phyloP scores from a whole-genome alignment of 2,113 vertebrate species.

The Macquaria ambigua region DNA sequence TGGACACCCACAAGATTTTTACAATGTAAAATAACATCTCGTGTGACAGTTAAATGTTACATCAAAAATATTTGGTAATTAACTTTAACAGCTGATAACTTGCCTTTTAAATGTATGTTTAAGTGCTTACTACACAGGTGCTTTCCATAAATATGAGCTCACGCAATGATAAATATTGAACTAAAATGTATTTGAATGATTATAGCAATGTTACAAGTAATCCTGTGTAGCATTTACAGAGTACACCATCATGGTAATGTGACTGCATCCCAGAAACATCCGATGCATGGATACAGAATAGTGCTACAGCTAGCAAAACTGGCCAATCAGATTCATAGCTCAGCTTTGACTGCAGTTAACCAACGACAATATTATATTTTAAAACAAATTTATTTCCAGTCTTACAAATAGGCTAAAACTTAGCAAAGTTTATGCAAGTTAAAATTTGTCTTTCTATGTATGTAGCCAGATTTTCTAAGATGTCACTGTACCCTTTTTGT shows the following conservation, averaged over 20 bases:
- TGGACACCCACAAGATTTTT: slow-evolving; percentile 9
- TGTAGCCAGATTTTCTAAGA: not conserved
- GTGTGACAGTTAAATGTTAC: not conserved
- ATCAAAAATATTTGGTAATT: not conserved
- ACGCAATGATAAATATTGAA: not conserved
- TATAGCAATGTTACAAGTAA: not conserved
- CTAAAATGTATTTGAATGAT: not conserved
- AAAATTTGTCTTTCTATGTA: not conserved
- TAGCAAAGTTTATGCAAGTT: not conserved
- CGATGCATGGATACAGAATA: not conserved
- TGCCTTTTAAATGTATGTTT: not conserved
- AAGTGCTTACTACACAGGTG: not conserved
- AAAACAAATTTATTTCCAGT: not conserved
- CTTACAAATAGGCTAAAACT: not conserved
- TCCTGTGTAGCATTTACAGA: not conserved
- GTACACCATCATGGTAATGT: not conserved
- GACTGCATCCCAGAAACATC: not conserved
- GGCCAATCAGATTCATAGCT: not conserved
- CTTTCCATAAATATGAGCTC: not conserved
- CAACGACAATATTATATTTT: not conserved
- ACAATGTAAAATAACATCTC: not conserved
- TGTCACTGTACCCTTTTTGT: not conserved
- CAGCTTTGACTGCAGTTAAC: not conserved
- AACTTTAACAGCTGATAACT: not conserved
- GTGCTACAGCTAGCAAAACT: not conserved